These are phyloP conservation scores for Eutolmus rufibarbis DNA, from an alignment of 2,888 invertebrate species.

Conservation along the genomic window DNA sequence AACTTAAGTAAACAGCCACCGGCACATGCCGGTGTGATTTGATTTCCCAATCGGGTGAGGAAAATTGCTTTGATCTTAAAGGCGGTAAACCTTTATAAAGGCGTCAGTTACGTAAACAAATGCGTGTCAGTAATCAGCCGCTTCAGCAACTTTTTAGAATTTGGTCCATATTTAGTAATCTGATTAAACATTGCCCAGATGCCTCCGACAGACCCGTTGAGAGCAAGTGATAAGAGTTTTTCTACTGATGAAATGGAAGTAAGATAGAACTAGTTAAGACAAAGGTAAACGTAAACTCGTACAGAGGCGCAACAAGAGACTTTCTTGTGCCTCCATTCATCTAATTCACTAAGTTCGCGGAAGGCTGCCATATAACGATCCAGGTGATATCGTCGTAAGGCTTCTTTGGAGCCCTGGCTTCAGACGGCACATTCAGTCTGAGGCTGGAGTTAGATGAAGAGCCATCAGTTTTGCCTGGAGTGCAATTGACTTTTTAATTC, in stretches of 20 bases:
- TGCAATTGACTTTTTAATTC: not conserved
- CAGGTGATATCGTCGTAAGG: slow-evolving; percentile 11
- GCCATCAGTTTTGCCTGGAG: not conserved
- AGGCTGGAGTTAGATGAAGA: not conserved
- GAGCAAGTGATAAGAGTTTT: not conserved
- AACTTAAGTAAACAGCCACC: not conserved
- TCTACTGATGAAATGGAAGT: not conserved
- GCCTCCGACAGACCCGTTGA: not conserved
- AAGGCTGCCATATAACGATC: not conserved
- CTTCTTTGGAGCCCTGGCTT: not conserved
- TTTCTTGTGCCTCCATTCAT: not conserved
- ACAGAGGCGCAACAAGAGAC: not conserved
- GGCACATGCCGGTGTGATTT: not conserved
- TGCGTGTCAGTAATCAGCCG: not conserved
- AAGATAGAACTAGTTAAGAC: not conserved
- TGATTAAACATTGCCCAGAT: not conserved
- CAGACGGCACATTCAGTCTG: not conserved
- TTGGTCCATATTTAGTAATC: not conserved
- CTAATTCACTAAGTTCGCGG: not conserved
- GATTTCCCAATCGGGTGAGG: not conserved
- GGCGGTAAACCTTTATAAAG: not conserved
- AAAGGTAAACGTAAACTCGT: not conserved
- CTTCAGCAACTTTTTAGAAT: not conserved
- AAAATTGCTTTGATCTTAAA: not conserved
- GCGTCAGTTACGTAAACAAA: not conserved